A percentile compares a stretch with the other conserved stretches of the same genome.
Conservation (phyloP, 2,888 invertebrate genomes). For the Chromoteleia sp. region DNA sequence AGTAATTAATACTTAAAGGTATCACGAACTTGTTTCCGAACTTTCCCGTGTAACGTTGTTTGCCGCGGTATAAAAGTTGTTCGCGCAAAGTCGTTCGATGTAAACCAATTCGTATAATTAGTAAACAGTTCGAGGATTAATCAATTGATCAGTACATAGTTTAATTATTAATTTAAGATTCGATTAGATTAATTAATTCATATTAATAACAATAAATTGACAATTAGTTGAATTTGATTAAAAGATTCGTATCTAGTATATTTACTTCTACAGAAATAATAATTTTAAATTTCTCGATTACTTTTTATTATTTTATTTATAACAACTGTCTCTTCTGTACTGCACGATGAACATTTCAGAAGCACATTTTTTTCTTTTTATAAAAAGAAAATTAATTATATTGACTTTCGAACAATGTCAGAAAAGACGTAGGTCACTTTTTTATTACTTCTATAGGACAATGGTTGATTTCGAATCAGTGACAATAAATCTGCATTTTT, state of each 20-base stretch:
- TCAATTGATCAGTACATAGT: neutral
- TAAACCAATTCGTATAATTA: too few relatives aligned
- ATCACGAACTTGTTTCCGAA: neutral
- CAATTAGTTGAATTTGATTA: too few relatives aligned
- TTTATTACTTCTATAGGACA: constrained; percentile 5
- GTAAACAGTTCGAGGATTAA: neutral
- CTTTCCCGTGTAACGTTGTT: neutral
- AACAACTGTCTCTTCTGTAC: too few relatives aligned
- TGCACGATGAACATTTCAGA: too few relatives aligned
- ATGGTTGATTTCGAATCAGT: constrained; percentile 11
- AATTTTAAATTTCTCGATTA: too few relatives aligned
- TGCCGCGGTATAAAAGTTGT: neutral
- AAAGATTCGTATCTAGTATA: too few relatives aligned
- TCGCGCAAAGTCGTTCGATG: neutral
- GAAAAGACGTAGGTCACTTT: constrained; percentile 30
- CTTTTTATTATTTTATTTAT: neutral
- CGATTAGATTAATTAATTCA: neutral
- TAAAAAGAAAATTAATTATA: constrained; percentile 15
- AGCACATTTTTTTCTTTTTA: neutral
- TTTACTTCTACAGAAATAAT: too few relatives aligned
- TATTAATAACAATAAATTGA: too few relatives aligned
- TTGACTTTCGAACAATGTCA: constrained; percentile 4
- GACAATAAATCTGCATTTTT: constrained; percentile 27
- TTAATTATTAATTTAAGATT: neutral
- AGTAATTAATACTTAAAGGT: constrained; percentile 24